Base-by-base conservation (phyloP, 2,113 vertebrate genomes). In the Galeopterus variegatus region DNA sequence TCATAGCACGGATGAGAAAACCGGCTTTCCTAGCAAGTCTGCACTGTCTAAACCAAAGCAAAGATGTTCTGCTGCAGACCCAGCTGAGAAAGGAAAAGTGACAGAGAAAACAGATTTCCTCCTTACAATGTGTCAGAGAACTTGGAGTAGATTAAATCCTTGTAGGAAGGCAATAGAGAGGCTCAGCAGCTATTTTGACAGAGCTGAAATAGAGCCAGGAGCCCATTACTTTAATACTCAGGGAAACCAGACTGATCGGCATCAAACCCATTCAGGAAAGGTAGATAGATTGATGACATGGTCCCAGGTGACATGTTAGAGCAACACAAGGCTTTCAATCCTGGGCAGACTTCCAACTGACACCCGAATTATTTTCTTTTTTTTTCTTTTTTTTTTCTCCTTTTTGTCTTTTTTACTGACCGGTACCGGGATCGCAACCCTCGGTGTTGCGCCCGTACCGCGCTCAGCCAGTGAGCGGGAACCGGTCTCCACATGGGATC, bases 21-120 rank as follows among this genome's bases (percentile, higher is more conserved):
- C 95, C 0, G 86, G 58, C 79, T 97, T 97, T 92, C 89, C 11
- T 87, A 89, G 96, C 83, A 95, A 93, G 79, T 95, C 86, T 84
- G 58, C 48, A 77, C 87, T 0, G n/a, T 96, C 86, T 93, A 15
- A 76, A 76, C 95, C 83, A 96, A 95, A 97, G 97, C 92, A 97
- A 96, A 98, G 93, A 98, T 90, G 92, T 97, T 96, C 97, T 75
- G 87, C 48, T 92, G 60, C 94, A 97, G 48, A 93, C 91, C 75
- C 67, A 96, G 93, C 65, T 50, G 91, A 96, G 96, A 92, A 95
- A 93, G 95, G 70, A 93, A 97, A 98, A 91, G 96, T 97, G 98
- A 98, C 97, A 97, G 97, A 90, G 97, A 93, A 98, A 97, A 98
- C 96, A 96, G 95, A 96, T 97, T 97, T 96, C 72, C 95, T 96